phyloP scores from a whole-genome alignment of 2,113 vertebrate genomes.

The Xiphophorus hellerii region DNA sequence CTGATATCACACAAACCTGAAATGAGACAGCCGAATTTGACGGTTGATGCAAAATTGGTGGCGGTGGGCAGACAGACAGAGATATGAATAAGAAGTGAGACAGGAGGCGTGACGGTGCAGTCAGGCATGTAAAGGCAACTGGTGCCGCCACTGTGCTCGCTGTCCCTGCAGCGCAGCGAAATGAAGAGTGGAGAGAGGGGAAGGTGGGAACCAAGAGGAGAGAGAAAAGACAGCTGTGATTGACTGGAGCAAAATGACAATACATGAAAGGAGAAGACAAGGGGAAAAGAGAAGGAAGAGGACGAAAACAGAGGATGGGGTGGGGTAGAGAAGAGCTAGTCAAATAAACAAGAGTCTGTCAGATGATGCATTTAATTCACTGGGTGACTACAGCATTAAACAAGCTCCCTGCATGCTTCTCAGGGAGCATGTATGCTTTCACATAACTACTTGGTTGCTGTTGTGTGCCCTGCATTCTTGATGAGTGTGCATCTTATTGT shows the following conservation, averaged over 20 bases:
- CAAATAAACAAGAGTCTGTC: slow-evolving; percentile 53
- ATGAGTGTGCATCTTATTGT: not conserved
- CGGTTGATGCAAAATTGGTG: slow-evolving; percentile 34
- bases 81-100: slow-evolving; percentile 53
- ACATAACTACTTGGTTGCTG: slow-evolving; percentile 4
- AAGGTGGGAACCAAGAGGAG: slow-evolving; percentile 12
- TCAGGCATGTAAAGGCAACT: slow-evolving; percentile 67
- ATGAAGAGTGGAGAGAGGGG: slow-evolving; percentile 31
- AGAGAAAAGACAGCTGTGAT: slow-evolving; percentile 28
- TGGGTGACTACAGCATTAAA: slow-evolving; percentile 31
- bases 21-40: slow-evolving; percentile 16
- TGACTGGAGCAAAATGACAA: slow-evolving; percentile 50
- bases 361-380: slow-evolving; percentile 45
- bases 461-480: not conserved
- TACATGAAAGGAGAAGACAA: slow-evolving; percentile 35
- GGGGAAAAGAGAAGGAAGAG: slow-evolving; percentile 4
- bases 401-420: slow-evolving; percentile 21
- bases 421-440: not conserved
- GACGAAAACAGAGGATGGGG: not conserved
- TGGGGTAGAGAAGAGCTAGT: slow-evolving; percentile 29
- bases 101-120: slow-evolving; percentile 51
- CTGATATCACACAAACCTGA: slow-evolving; percentile 6
- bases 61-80: slow-evolving; percentile 42
- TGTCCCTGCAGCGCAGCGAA: slow-evolving; percentile 43
- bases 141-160: slow-evolving; percentile 43